Percentiles rank a stretch among this genome's conserved stretches.
phyloP scores from a whole-genome alignment of 2,797 vertebrate genomes.

The Clarias fuscus region DNA sequence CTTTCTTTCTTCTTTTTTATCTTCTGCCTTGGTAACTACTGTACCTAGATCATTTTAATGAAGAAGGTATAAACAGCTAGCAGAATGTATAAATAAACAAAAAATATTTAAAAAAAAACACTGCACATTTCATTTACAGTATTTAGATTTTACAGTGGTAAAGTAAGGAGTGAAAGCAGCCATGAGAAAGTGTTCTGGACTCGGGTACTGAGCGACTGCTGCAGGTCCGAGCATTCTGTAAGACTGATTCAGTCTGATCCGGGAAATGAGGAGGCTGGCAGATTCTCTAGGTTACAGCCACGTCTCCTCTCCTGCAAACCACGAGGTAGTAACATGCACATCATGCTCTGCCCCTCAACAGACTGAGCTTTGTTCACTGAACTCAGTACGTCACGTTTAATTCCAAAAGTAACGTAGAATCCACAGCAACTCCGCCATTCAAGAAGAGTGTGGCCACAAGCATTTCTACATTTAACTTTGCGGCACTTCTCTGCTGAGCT shows the following conservation, averaged over 20 bases:
- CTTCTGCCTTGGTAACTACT: no score
- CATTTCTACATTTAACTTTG: not conserved
- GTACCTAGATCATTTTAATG: no score
- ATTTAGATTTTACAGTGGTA: no score
- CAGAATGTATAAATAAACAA: no score
- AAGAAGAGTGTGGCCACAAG: not conserved
- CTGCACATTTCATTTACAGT: no score
- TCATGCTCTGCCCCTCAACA: not conserved
- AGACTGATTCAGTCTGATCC: no score
- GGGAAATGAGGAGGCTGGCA: not conserved
- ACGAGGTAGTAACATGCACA: not conserved
- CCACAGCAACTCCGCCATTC: not conserved
- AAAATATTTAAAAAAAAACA: no score
- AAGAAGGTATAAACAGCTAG: no score
- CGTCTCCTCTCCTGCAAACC: not conserved
- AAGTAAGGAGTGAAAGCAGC: no score
- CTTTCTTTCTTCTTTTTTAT: not conserved
- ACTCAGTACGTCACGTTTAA: not conserved
- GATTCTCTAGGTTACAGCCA: not conserved
- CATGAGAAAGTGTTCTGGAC: no score
- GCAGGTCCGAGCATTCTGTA: no score
- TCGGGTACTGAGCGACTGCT: no score
- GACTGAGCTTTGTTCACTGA: slow-evolving; percentile 1
- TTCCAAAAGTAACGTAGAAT: not conserved
- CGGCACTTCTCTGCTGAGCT: not conserved